Base-by-base conservation (phyloP, 2,797 vertebrate genomes). In the Dromococcyx pavoninus region DNA sequence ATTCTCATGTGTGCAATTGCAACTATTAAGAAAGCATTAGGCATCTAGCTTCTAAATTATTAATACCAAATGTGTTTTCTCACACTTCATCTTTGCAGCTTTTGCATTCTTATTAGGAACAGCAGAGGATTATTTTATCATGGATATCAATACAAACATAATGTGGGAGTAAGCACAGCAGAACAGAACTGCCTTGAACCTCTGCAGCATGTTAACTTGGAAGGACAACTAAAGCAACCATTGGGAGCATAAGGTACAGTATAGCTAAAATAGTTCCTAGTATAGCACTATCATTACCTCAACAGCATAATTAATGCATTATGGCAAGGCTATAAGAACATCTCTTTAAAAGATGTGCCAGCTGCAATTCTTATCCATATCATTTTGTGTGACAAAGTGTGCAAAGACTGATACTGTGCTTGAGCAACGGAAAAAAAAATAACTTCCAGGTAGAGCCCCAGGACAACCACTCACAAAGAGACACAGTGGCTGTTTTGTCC, bases 401-500 rank as follows among this genome's bases (percentile, higher is more conserved):
- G 83, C 74, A 94, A 87, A 86, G 51, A n/a, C 71, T 39, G 48
- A 82, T 24, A 37, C 53, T 70, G 19, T 43, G 53, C 51, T 66
- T 3, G 4, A 65, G 44, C 32, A 74, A 57, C 73, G 75, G 53
- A 48, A 48, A 48, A 44, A 95, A 76, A 72, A n/a, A 0, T 18
- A 46, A 37, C 53, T 91, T 94, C 61, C 0, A 3, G 88, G 87
- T 92, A 91, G 88, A 60, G 77, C 81, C 65, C 81, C 75, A 85
- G 76, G 69, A 81, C 50, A 70, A 85, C 54, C 51, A 60, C 23
- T 70, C 32, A 28, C 33, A 65, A 33, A 58, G 76, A 93, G 86
- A 77, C 75, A 75, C 11, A 69, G 89, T 64, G 83, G 79, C 50
- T 74, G 79, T 4, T 86, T 95, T 93, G 94, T 91, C 85, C 89